These are phyloP conservation scores for Neosalanx taihuensis DNA, from an alignment of 2,797 vertebrate species.

Conservation along the genomic window DNA sequence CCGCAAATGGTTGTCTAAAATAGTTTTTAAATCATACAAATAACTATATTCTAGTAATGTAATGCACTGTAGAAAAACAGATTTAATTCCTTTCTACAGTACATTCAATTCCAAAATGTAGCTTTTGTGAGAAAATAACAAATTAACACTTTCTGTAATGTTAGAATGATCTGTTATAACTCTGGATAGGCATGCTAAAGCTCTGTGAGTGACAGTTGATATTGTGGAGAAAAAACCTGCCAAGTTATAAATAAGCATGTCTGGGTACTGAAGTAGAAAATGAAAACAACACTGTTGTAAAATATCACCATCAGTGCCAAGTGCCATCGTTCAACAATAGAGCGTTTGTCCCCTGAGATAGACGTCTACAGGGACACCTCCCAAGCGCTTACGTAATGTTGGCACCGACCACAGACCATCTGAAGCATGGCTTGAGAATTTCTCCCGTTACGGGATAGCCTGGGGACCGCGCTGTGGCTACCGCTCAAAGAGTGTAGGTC, in stretches of 20 bases:
- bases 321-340: too few relatives aligned
- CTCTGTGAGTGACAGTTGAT: not conserved
- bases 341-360: conserved; percentile 9
- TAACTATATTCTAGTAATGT: too few relatives aligned
- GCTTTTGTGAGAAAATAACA: too few relatives aligned
- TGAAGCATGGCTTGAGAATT: conserved; percentile 55
- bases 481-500: conserved; percentile 65
- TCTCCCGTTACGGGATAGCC: conserved; percentile 58
- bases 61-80: too few relatives aligned
- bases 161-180: not conserved
- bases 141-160: not conserved
- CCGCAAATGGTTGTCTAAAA: too few relatives aligned
- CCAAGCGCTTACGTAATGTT: conserved; percentile 49
- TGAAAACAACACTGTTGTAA: conserved; percentile 7
- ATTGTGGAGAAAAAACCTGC: not conserved
- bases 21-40: too few relatives aligned
- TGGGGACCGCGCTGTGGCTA: conserved; percentile 32
- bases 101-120: too few relatives aligned
- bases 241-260: conserved; percentile 1
- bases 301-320: not conserved
- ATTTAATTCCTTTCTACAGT: too few relatives aligned
- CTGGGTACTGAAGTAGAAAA: not conserved
- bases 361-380: conserved; percentile 35
- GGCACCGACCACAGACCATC: conserved; percentile 33
- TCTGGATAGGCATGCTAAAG: not conserved